Base-by-base conservation (phyloP, 2,888 invertebrate species). In the Sinodicranocentrus sp. region DNA sequence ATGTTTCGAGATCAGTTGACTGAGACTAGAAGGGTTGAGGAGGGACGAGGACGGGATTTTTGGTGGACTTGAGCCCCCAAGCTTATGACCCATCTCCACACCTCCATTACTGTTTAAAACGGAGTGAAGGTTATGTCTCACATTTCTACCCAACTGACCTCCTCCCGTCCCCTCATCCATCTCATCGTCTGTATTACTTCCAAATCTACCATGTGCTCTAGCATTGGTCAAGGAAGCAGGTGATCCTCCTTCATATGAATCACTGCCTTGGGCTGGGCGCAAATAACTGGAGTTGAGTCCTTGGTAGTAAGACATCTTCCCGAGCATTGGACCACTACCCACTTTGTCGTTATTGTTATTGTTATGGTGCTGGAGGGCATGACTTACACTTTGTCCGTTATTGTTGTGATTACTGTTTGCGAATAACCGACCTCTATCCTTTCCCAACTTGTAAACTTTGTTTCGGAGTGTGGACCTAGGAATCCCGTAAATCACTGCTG, bases 391-490 rank as follows among this genome's bases (percentile, higher is more conserved):
- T 3, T 13, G n/a, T n/a, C n/a, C 17, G 33, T 26, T 67, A 23
- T 70, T 76, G 43, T 79, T 52, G 10, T 71, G 26, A 15, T 28
- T 57, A 10, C 19, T 33, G 28, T 21, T 23, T 19, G 59, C 2
- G 75, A 88, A 76, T 43, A 87, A 80, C 70, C 88, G 82, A 25
- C 80, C 83, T 70, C 93, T 92, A 89, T 95, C 95, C 91, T 94
- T 92, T 78, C 94, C 93, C 90, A 95, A 92, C 91, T 96, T 96
- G 92, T 95, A 95, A 90, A 89, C 97, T 92, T 99, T 99, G 92
- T 98, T 99, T 86, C 98, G 94, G 70, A 99, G 93, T 26, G 98
- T 98, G 87, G 98, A 98, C 87, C 98, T 94, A 6, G 98, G 98
- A 90, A 98, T 98, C 89, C 98, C 97, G 91, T 99, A 99, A 89